A percentile compares a stretch with the other conserved stretches of the same genome.
Conservation (phyloP, 2,888 invertebrate species). For the Caenorhabditis uteleia region DNA sequence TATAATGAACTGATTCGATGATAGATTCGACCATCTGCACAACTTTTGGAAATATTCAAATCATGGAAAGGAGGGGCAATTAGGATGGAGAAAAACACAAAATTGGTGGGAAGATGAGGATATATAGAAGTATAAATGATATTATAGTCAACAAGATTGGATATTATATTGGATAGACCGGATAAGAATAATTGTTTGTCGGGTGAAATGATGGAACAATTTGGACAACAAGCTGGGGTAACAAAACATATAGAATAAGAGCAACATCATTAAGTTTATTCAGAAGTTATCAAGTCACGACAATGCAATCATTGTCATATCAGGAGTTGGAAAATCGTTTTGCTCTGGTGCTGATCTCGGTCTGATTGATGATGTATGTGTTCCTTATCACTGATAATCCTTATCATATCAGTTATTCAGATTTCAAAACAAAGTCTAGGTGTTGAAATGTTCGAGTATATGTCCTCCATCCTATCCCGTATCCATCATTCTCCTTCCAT, state of each 20-base stretch:
- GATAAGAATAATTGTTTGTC: slow-evolving; percentile 48
- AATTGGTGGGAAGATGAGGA: not conserved
- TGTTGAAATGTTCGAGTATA: slow-evolving; percentile 41
- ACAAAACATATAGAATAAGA: not conserved
- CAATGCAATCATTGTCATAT: slow-evolving; percentile 30
- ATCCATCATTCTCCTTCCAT: slow-evolving; percentile 27
- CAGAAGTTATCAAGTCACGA: slow-evolving; percentile 11
- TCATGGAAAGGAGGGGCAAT: slow-evolving; percentile 26
- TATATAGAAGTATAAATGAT: not conserved
- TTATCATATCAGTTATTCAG: slow-evolving; percentile 11
- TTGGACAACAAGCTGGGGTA: slow-evolving; percentile 29
- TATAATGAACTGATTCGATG: not conserved
- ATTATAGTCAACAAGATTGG: slow-evolving; percentile 12
- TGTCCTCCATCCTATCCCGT: slow-evolving; percentile 31
- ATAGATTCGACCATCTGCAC: slow-evolving; percentile 12
- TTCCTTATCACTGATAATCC: not conserved
- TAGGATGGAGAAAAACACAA: slow-evolving; percentile 11
- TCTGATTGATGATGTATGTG: slow-evolving; percentile 38
- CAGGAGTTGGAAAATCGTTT: slow-evolving; percentile 42
- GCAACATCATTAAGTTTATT: not conserved
- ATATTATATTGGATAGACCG: slow-evolving; percentile 39
- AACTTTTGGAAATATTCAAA: slow-evolving; percentile 13
- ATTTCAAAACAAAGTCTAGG: slow-evolving; percentile 32
- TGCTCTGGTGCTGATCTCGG: slow-evolving; percentile 49
- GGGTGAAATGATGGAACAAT: slow-evolving; percentile 42